Evolutionary conservation across 2,888 invertebrate genomes (phyloP), one percentile per base, ranked within the genome.

Genomic region (Tanypteryx hageni): DNA sequence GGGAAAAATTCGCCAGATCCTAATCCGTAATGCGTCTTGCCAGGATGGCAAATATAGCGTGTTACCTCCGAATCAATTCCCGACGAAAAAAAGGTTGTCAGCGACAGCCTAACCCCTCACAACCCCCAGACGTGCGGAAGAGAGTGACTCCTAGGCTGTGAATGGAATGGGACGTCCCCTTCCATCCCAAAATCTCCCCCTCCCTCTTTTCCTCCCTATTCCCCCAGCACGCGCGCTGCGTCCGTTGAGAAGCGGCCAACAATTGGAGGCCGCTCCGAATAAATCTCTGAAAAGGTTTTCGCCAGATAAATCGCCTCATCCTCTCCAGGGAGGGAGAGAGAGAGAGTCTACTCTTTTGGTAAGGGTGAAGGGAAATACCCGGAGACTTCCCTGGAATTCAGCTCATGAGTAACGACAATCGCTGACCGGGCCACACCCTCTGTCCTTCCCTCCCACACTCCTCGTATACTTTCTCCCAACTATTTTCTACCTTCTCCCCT

Each of bases 361-460:
- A 85, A n/a, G 44, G 83, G 44, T 44, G 86, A 86, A 10, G 27
- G 56, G 44, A 57, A 56, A 82, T 64, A 64, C n/a, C 64, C 58
- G 59, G 86, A 31, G 86, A 44, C 61, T 31, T 18, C 86, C 27
- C 86, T 31, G 31, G 86, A 61, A 86, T 61, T 61, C 44, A 61
- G 16, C 61, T 64, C 89, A 89, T 89, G 89, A 89, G 89, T 68
- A 44, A 89, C 64, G 89, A 89, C 89, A 89, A 68, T 89, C 18
- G 89, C 89, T 56, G 89, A 89, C 44, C 86, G 31, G 86, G 31
- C 61, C 89, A 56, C 56, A 27, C 68, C 14, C 68, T 11, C 44
- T 76, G 22, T 76, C 27, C 76, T 5, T 44, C 44, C 44, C 44
- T 44, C 1, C 44, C 44, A 3, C 5, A 44, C 44, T 76, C 68